Evolutionary conservation across 2,797 vertebrate species (phyloP), one percentile per base, ranked within the genome.

Genomic region (Megaceryle alcyon): DNA sequence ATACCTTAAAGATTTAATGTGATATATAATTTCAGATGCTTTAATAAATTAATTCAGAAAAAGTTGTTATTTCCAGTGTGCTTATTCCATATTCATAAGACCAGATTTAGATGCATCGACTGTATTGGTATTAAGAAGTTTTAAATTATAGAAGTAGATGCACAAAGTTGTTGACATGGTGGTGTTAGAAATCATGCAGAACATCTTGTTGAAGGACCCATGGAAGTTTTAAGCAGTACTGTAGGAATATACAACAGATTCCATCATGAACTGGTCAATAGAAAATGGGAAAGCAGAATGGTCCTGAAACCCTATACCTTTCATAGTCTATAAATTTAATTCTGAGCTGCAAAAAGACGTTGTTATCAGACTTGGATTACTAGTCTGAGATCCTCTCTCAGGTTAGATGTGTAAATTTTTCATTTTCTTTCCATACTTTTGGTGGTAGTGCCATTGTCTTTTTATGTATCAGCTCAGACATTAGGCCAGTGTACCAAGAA

Each of bases 11-110:
- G 66, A 94, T 75, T 92, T 92, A 75, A 83, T 88, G 46, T 87
- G 28, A 51, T 86, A 71, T 21, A 83, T 57, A 82, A 96, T 86
- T 91, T 76, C 56, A 76, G 68, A 87, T 12, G 10, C 46, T 88
- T 96, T 94, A 97, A 93, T 94, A 96, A 92, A 96, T 59, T 68
- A 77, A 72, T 70, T 82, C n/a, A 51, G 33, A 88, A 60, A 31
- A 95, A 95, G n/a, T 43, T 93, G 49, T 80, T 94, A 48, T 35
- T 86, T 97, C 90, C 65, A 92, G 13, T 86, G 69, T 79, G n/a
- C 33, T 96, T 88, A 87, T 72, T 92, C 41, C 92, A 37, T 94
- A 90, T 46, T 96, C 35, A 49, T 85, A 96, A 91, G 28, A 65
- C 18, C 79, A 82, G 56, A 79, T 92, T 96, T 96, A 95, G 77